phyloP scores from a whole-genome alignment of 1,140 invertebrate species.

The Zaprionus gabonicus region DNA sequence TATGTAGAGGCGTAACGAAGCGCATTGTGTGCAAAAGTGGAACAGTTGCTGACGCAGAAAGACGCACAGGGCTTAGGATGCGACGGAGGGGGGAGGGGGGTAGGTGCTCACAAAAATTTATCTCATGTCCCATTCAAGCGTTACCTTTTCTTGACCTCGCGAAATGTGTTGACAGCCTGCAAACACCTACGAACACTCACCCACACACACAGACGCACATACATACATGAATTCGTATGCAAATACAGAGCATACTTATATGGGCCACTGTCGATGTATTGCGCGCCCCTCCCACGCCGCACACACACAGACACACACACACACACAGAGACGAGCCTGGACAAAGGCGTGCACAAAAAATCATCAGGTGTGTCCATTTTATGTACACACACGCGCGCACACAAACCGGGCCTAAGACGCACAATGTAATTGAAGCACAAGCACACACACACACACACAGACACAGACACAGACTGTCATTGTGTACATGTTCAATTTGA shows the following conservation, averaged over 20 bases:
- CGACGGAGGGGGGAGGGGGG: not conserved
- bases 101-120: not conserved
- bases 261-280: slow-evolving; percentile 34
- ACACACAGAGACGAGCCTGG: slow-evolving; percentile 5
- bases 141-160: slow-evolving; percentile 9
- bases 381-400: slow-evolving; percentile 14
- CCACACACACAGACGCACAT: slow-evolving; percentile 1
- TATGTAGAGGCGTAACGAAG: not conserved
- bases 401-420: not conserved
- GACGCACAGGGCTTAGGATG: not conserved
- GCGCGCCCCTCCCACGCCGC: not conserved
- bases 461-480: not conserved
- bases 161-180: not conserved
- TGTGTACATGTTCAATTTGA: not conserved
- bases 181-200: not conserved
- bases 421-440: not conserved
- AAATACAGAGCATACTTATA: slow-evolving; percentile 31
- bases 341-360: slow-evolving; percentile 31
- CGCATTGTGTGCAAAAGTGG: slow-evolving; percentile 1
- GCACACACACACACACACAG: not conserved
- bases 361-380: slow-evolving; percentile 53
- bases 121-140: slow-evolving; percentile 1
- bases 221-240: slow-evolving; percentile 8
- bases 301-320: slow-evolving; percentile 10
- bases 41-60: slow-evolving; percentile 7